Conservation (phyloP, 2,888 invertebrate species). For the Tipula vernalis region DNA sequence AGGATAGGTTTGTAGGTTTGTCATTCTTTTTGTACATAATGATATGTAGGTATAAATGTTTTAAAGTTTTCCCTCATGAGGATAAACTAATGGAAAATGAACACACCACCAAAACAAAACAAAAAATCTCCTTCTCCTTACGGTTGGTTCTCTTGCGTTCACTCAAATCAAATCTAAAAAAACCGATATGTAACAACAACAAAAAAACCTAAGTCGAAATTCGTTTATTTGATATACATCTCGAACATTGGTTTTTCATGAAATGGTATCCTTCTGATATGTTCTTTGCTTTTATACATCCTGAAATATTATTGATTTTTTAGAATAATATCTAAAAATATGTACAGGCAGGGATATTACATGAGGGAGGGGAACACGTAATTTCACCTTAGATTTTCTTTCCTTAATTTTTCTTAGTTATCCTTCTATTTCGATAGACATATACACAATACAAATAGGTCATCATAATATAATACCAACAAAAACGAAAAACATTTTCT, state of each 20-base stretch:
- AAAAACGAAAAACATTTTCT: background rate
- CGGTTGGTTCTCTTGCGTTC: background rate
- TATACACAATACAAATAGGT: background rate
- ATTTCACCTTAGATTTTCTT: background rate
- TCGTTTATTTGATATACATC: background rate
- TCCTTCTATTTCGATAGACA: background rate
- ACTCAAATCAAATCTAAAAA: background rate
- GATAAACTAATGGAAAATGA: background rate
- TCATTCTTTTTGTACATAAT: background rate
- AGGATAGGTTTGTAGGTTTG: background rate
- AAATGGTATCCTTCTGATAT: background rate
- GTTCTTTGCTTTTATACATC: background rate
- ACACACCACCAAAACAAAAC: background rate
- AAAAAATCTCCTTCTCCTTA: background rate
- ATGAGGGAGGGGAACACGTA: background rate
- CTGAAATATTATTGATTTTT: background rate
- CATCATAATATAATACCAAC: background rate
- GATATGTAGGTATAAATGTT: background rate
- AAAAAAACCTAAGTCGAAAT: background rate
- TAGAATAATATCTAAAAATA: background rate
- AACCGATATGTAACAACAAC: background rate
- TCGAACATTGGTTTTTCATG: background rate
- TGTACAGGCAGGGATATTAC: background rate
- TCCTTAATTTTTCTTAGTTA: background rate
- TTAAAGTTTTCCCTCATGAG: background rate